Conservation (phyloP, 2,888 invertebrate genomes). For the Alentia gelatinosa region DNA sequence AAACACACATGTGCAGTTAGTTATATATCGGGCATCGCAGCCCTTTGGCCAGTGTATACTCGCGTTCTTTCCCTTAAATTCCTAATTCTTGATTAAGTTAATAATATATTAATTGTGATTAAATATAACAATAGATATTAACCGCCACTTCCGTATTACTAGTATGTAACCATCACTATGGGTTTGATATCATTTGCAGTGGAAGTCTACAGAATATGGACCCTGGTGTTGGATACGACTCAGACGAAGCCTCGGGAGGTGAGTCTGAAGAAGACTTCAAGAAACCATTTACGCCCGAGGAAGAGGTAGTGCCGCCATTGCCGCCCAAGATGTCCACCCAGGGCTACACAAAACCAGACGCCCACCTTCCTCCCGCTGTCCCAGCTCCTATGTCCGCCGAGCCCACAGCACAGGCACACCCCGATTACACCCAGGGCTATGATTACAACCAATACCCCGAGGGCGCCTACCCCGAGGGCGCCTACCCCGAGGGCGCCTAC, state of each 20-base stretch:
- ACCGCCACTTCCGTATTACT: no score
- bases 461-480: background rate
- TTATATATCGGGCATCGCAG: no score
- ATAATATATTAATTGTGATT: no score
- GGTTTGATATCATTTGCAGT: background rate
- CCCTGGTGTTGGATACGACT: background rate
- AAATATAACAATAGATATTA: no score
- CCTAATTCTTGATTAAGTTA: no score
- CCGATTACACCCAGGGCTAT: background rate
- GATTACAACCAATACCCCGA: constrained; percentile 7
- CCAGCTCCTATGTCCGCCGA: background rate
- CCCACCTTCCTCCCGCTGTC: background rate
- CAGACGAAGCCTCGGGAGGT: background rate
- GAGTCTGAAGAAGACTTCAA: constrained; percentile 36
- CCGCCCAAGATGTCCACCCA: background rate
- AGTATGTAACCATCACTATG: no score
- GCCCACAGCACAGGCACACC: background rate
- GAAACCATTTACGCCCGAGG: background rate
- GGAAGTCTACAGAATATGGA: background rate
- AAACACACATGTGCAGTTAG: no score
- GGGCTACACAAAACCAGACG: background rate
- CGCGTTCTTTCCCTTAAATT: no score
- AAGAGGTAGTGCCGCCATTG: constrained; percentile 4
- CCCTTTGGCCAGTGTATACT: no score
- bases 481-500: background rate